Conservation (phyloP, 1,140 invertebrate species). For the Neodiprion virginianus region DNA sequence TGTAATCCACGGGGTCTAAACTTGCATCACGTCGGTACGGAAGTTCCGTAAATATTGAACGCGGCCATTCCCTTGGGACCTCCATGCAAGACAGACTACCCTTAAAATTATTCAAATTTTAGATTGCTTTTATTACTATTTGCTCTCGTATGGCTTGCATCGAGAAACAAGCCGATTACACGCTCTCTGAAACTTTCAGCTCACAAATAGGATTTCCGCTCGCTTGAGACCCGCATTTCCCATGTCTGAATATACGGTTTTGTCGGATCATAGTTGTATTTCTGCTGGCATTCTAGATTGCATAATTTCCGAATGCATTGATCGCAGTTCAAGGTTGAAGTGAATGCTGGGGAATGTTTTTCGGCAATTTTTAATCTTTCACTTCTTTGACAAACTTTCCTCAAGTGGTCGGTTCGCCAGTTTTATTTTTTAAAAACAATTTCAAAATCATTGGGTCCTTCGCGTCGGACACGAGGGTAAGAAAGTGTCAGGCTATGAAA, state of each 20-base stretch:
- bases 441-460: no score
- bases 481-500: no score
- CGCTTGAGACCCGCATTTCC: neutral
- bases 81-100: neutral
- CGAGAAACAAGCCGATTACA: slow-evolving; percentile 2
- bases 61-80: neutral
- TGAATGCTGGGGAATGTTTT: no score
- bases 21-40: neutral
- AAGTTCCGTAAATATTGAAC: slow-evolving; percentile 7
- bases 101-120: neutral
- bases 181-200: neutral
- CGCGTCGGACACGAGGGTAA: no score
- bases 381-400: no score
- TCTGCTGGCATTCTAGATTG: no score
- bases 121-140: slow-evolving; percentile 8
- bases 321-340: no score
- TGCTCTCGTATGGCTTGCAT: slow-evolving; percentile 4
- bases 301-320: no score
- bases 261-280: no score
- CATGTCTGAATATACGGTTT: neutral
- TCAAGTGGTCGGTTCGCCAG: no score
- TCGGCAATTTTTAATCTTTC: no score
- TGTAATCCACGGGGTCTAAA: neutral
- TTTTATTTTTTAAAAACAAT: no score
- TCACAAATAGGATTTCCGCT: slow-evolving; percentile 5